A percentile compares a stretch with the other conserved stretches of the same genome.
Conservation (phyloP, 2,888 invertebrate genomes). For the Melieria picta region DNA sequence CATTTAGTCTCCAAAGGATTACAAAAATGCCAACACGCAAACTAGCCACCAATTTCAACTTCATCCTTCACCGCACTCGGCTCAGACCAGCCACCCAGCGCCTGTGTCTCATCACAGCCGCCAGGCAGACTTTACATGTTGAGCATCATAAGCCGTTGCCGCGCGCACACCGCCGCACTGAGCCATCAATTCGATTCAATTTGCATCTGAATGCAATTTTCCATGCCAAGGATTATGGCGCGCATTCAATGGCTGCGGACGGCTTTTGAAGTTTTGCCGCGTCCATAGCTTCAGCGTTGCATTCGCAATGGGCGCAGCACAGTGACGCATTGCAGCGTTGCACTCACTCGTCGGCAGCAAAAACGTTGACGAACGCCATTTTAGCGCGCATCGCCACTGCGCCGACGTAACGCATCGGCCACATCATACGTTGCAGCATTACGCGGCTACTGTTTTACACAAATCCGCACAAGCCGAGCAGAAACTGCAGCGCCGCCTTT, state of each 20-base stretch:
- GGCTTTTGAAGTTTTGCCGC: conserved; percentile 27
- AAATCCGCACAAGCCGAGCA: conserved; percentile 36
- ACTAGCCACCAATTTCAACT: too few relatives aligned
- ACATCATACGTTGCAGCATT: conserved; percentile 22
- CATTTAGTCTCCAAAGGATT: too few relatives aligned
- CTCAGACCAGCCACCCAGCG: too few relatives aligned
- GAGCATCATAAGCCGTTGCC: too few relatives aligned
- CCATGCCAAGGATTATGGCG: conserved; percentile 59
- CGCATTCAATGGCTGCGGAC: conserved; percentile 15
- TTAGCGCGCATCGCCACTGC: conserved; percentile 13
- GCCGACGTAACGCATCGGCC: conserved; percentile 20
- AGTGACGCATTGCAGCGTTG: conserved; percentile 36
- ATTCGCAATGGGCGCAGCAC: conserved; percentile 27
- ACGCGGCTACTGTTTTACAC: conserved; percentile 25
- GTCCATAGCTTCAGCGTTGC: conserved; percentile 15
- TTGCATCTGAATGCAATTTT: conserved; percentile 64
- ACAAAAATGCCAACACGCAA: too few relatives aligned
- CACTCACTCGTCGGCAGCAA: conserved; percentile 36
- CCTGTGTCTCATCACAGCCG: too few relatives aligned
- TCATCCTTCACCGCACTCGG: too few relatives aligned
- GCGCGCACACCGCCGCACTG: too few relatives aligned
- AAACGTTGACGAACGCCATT: conserved; percentile 43
- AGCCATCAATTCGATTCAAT: conserved; percentile 57
- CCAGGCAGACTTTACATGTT: too few relatives aligned
- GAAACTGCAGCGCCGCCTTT: neutral